Percentiles rank a stretch among this genome's conserved stretches.
phyloP scores from a whole-genome alignment of 2,888 invertebrate species.

The Lasius fuliginosus region DNA sequence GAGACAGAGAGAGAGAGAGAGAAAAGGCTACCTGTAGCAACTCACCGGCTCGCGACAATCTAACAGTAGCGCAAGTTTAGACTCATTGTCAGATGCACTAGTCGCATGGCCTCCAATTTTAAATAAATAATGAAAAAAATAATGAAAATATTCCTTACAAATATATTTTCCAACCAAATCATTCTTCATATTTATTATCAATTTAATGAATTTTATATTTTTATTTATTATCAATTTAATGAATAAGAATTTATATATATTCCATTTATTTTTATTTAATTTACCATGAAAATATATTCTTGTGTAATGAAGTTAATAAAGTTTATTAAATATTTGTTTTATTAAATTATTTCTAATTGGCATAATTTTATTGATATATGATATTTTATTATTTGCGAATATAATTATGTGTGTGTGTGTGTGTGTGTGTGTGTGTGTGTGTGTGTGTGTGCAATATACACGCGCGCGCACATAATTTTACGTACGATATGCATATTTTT shows the following conservation, averaged over 20 bases:
- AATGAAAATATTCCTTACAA: not conserved
- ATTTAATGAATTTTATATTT: too few species aligned
- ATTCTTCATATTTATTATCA: not conserved
- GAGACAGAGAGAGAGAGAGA: not conserved
- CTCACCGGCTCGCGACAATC: constrained; percentile 68
- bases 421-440: too few species aligned
- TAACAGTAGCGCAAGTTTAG: constrained; percentile 63
- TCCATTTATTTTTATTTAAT: not conserved
- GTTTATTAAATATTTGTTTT: not conserved
- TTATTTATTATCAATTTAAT: not conserved
- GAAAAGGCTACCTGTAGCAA: constrained; percentile 71
- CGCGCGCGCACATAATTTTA: not conserved
- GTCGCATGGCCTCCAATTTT: not conserved
- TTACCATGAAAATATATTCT: not conserved
- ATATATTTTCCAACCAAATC: not conserved
- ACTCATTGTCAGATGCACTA: constrained; percentile 29
- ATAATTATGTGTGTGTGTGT: not conserved
- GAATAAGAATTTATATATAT: not conserved
- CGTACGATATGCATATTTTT: not conserved
- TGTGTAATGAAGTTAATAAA: not conserved
- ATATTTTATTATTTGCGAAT: not conserved
- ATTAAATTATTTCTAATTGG: not conserved
- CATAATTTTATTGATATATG: not conserved
- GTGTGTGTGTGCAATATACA: not conserved
- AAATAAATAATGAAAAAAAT: too few species aligned